Evolutionary conservation across 2,797 vertebrate genomes (phyloP), one percentile per base, ranked within the genome.

Genomic region (Australoheros facetus): DNA sequence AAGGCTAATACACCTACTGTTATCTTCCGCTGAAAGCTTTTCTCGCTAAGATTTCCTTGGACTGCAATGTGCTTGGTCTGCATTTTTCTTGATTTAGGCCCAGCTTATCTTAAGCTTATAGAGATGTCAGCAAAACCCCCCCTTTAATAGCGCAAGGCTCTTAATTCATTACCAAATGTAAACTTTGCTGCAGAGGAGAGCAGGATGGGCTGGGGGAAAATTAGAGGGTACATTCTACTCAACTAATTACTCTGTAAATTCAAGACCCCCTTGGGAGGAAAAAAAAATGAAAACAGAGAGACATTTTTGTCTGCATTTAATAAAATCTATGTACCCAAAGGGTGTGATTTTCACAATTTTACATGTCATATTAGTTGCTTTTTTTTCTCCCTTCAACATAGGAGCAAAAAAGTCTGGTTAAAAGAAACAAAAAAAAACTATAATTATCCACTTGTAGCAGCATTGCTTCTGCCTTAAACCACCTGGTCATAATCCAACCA

Each of bases 151-250:
- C 57, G 53, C 85, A 82, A 48, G 80, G 84, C 91, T 93, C 90
- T 91, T 93, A 91, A 94, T 93, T 94, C 92, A 95, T 93, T 93
- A 92, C 91, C 83, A 88, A 93, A 93, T 94, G 89, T 93, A 92
- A 94, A 94, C 86, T 91, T 91, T 88, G 85, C 90, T 79, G 91
- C 81, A 90, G 89, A 91, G 80, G 62, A 88, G 81, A 81, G 84
- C 84, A 75, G 82, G 87, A 89, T 82, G 83, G 87, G 84, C 85
- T 82, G 69, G 54, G 80, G 89, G 71, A 80, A 88, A 88, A 93
- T 93, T 87, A 86, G 84, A 88, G 81, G 80, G 56, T 86, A 77
- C 82, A 88, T 86, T 93, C 89, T 92, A 93, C 92, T 92, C 91
- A 91, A 91, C 90, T 94, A 94, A 95, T 94, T 92, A 92, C 92